Percentiles rank a stretch among this genome's conserved stretches.
These are phyloP conservation scores for Drosophila testacea DNA, from an alignment of 2,888 invertebrate genomes.

Conservation along the genomic window DNA sequence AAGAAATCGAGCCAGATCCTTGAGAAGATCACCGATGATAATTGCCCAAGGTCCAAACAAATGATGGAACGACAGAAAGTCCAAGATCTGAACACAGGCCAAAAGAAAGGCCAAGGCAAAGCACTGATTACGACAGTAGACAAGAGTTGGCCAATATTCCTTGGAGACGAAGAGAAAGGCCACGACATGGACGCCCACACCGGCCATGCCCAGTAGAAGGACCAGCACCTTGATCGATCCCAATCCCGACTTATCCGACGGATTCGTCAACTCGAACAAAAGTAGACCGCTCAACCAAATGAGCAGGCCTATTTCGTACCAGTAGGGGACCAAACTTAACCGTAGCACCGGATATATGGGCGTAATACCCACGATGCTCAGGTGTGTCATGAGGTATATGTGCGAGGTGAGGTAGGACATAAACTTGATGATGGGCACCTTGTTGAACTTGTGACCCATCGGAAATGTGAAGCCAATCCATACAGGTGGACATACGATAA, in stretches of 20 bases:
- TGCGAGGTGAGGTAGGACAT: conserved; percentile 99
- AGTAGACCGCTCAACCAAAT: conserved; percentile 97
- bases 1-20: conserved; percentile 97
- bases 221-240: conserved; percentile 97
- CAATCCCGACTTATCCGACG: conserved; percentile 98
- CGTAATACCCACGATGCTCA: conserved; percentile 95
- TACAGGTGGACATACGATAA: conserved; percentile 97
- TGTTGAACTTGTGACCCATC: conserved; percentile 97
- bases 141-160: conserved; percentile 92
- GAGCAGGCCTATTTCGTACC: conserved; percentile 98
- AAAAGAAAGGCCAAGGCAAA: conserved; percentile 97
- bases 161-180: conserved; percentile 90
- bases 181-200: conserved; percentile 94
- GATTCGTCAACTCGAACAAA: conserved; percentile 98
- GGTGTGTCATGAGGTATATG: conserved; percentile 97
- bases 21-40: conserved; percentile 97
- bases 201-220: conserved; percentile 94
- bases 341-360: conserved; percentile 94
- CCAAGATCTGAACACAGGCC: conserved; percentile 98
- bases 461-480: conserved; percentile 98
- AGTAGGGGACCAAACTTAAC: conserved; percentile 93
- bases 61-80: conserved; percentile 99
- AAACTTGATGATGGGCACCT: conserved; percentile 99
- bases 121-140: conserved; percentile 98
- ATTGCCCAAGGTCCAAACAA: conserved; percentile 99